Evolutionary conservation across 2,113 vertebrate species (phyloP).

Genomic region (Thunnus thynnus): DNA sequence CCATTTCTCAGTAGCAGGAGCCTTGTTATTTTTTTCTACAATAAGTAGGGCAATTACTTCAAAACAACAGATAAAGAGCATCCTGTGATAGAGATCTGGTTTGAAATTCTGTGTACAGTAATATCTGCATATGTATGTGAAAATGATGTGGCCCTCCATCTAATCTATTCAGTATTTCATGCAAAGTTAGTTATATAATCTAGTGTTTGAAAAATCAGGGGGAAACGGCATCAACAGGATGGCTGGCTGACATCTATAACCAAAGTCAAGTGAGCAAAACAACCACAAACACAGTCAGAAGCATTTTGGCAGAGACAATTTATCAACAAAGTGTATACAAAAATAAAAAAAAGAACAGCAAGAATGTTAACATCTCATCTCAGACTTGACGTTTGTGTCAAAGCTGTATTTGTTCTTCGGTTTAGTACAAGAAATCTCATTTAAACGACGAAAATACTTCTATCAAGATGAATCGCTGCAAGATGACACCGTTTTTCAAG

Average conservation of each 20-base stretch:
- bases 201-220: background rate
- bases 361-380: background rate
- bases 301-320: background rate
- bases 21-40: background rate
- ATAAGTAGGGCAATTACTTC: background rate
- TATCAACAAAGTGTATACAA: background rate
- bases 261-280: slow-evolving; percentile 2
- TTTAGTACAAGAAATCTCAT: slow-evolving; percentile 14
- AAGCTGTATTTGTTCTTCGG: background rate
- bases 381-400: background rate
- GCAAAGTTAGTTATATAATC: background rate
- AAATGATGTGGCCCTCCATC: background rate
- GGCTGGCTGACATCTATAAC: background rate
- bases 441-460: background rate
- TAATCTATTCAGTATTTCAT: background rate
- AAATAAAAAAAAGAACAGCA: background rate
- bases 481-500: slow-evolving; percentile 12
- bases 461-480: slow-evolving; percentile 9
- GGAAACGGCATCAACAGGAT: background rate
- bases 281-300: too few species aligned
- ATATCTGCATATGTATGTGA: background rate
- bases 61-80: slow-evolving; percentile 7
- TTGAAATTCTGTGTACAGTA: background rate
- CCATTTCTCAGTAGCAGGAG: slow-evolving; percentile 15
- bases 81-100: background rate